A percentile compares a stretch with the other conserved stretches of the same genome.
Evolutionary conservation across 2,888 invertebrate genomes (phyloP).

Genomic region (Hirtodrosophila alboralis): DNA sequence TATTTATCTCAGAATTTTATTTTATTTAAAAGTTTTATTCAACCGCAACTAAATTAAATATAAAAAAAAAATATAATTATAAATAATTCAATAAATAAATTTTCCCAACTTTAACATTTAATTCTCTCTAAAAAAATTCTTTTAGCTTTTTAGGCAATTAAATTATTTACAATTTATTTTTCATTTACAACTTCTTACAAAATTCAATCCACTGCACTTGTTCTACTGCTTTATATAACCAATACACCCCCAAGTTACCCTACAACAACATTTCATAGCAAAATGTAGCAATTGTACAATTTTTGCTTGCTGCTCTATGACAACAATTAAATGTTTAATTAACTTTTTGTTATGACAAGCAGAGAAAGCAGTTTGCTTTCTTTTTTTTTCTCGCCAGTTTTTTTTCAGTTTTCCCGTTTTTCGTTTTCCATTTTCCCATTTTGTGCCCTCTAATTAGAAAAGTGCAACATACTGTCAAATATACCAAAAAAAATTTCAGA

Average conservation of each 20-base stretch:
- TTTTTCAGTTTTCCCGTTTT: constrained; percentile 1
- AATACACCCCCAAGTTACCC: constrained; percentile 17
- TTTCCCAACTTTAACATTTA: no score
- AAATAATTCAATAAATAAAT: no score
- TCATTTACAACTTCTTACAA: no score
- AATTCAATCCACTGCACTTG: no score
- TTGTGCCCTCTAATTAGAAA: constrained; percentile 31
- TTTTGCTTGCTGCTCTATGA: constrained; percentile 44
- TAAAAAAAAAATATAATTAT: no score
- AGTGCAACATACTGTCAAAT: constrained; percentile 13
- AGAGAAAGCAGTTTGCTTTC: constrained; percentile 6
- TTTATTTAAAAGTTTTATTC: no score
- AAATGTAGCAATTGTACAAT: constrained; percentile 41
- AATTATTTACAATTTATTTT: no score
- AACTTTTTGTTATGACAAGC: constrained; percentile 72
- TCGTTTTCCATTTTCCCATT: constrained; percentile 1
- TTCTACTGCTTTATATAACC: neutral
- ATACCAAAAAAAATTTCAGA: constrained; percentile 19
- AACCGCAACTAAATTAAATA: no score
- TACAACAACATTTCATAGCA: constrained; percentile 7
- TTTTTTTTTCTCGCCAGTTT: constrained; percentile 1
- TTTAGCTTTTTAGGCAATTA: no score
- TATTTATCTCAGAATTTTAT: no score
- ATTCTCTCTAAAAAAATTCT: no score
- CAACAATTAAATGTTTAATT: constrained; percentile 77